These are phyloP conservation scores for Chondrosia reniformis DNA, from an alignment of 37 sponge, comb jelly and placozoan genomes.

Conservation along the genomic window DNA sequence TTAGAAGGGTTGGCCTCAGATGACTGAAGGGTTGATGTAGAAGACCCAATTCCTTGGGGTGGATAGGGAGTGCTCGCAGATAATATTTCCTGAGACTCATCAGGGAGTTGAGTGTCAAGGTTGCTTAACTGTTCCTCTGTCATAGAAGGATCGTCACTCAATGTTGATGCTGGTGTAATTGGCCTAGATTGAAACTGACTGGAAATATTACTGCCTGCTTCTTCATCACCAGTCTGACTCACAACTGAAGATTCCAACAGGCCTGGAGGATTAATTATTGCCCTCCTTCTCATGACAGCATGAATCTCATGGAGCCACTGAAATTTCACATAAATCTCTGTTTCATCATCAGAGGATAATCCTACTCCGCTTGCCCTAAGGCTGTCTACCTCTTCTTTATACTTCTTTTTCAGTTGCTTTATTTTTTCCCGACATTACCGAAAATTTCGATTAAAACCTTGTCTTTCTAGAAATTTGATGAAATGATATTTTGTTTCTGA, in stretches of 20 bases:
- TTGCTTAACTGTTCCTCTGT: too few species aligned
- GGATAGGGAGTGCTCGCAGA: too few species aligned
- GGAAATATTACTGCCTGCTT: too few species aligned
- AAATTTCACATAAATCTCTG: neutral
- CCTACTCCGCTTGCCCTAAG: conserved; percentile 17
- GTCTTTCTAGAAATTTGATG: neutral
- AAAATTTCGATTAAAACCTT: neutral
- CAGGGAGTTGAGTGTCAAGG: too few species aligned
- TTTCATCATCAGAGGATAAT: neutral
- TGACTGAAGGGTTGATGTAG: too few species aligned
- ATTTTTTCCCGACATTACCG: conserved; percentile 24
- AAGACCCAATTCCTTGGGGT: too few species aligned
- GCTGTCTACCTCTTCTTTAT: conserved; percentile 17
- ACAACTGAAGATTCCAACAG: neutral
- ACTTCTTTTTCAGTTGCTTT: conserved; percentile 13
- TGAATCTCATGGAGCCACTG: neutral
- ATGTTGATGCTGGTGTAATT: too few species aligned
- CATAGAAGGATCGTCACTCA: too few species aligned
- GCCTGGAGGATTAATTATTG: neutral
- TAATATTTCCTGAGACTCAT: too few species aligned
- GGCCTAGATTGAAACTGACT: too few species aligned
- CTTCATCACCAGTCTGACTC: too few species aligned
- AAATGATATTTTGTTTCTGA: neutral
- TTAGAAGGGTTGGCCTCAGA: too few species aligned
- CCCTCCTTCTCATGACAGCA: neutral